Base-by-base conservation (phyloP, 2,888 invertebrate species). In the Oithona nana region DNA sequence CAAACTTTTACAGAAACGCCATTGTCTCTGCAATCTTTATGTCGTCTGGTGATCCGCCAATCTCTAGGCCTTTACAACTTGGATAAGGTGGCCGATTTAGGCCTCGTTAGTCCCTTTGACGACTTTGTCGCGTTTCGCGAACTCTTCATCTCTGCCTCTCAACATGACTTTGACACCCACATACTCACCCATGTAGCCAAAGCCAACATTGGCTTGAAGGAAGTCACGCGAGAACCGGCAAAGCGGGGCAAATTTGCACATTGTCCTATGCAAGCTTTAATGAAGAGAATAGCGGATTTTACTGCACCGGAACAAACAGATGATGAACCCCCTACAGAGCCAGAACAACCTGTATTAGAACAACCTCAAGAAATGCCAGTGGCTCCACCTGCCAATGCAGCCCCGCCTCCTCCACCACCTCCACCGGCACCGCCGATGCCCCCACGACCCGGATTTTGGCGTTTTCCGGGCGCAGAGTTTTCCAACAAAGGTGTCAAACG, bases 361-460 rank as follows among this genome's bases (percentile, higher is more conserved):
- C 50, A 49, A 49, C 50, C 50, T 49, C 3, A 49, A 49, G 2
- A 4, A 20, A 3, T 49, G 50, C 20, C n/a, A 4, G 22, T n/a
- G 50, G 50, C n/a, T n/a, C n/a, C n/a, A n/a, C n/a, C 50, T 3
- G 50, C 3, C 2, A 3, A 4, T 3, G 54, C 3, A 24, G 54
- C 54, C 2, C 24, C 26, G 11, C 24, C 24, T 24, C 24, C 54
- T 61, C 61, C 61, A 3, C 61, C 61, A 16, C 61, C 61, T 2
- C 61, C 61, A 1, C 61, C 61, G n/a, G 30, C 54, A 16, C 52
- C 61, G 6, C 61, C 61, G 20, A 28, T 30, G 3, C 52, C 61
- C n/a, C 54, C 61, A 28, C 24, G 54, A 28, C 61, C 61, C 4
- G 28, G 49, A 28, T 50, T 61, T 31, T 52, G 31, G 48, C 57